A percentile compares a stretch with the other conserved stretches of the same genome.
Evolutionary conservation across 2,797 vertebrate species (phyloP).

Genomic region (Poecilia picta): DNA sequence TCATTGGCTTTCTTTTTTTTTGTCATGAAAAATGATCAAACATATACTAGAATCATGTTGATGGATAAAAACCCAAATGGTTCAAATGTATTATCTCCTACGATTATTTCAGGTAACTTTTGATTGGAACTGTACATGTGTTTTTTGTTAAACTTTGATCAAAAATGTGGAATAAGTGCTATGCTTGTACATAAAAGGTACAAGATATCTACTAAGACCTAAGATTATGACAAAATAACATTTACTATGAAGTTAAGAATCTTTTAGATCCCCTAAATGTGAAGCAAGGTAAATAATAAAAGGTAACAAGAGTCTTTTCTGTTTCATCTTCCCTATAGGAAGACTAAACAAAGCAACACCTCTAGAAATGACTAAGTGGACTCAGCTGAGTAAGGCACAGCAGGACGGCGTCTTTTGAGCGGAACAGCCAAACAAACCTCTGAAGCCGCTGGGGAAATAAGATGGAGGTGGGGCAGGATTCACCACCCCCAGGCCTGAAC

Average conservation of each 20-base stretch:
- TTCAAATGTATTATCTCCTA: not conserved
- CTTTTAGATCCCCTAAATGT: not conserved
- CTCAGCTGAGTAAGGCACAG: conserved; percentile 67
- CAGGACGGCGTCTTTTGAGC: conserved; percentile 29
- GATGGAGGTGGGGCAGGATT: conserved; percentile 27
- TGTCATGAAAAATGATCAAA: not conserved
- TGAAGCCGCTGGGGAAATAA: conserved; percentile 50
- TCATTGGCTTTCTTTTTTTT: not conserved
- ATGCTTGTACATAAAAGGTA: not conserved
- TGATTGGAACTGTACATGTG: conserved; percentile 13
- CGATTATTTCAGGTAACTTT: not conserved
- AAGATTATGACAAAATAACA: not conserved
- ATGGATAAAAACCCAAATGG: not conserved
- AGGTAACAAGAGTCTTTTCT: not conserved
- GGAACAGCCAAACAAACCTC: conserved; percentile 59
- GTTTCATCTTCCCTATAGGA: conserved; percentile 21
- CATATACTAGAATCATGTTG: not conserved
- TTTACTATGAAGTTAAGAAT: not conserved
- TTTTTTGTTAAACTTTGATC: conserved; percentile 45
- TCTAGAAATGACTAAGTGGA: conserved; percentile 50
- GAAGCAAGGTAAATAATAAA: not conserved
- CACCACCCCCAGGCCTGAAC: not conserved
- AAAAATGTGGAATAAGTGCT: conserved; percentile 25
- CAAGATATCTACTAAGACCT: not conserved
- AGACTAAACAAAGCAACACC: conserved; percentile 23